These are phyloP conservation scores for Pseudois nayaur DNA, from an alignment of 2,113 vertebrate species.

Conservation along the genomic window DNA sequence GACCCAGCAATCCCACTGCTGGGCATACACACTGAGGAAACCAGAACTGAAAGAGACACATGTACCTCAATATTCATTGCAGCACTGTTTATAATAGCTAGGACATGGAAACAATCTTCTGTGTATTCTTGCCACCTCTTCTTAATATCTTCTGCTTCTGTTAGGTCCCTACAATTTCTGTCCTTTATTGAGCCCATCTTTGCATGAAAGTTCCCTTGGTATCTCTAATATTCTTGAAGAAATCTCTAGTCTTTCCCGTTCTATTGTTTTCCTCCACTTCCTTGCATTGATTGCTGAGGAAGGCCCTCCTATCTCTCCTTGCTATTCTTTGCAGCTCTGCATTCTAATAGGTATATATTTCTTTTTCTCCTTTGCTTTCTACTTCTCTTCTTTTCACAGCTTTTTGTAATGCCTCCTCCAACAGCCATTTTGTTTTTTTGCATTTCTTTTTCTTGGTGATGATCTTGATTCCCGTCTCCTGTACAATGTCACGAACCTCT, in stretches of 20 bases:
- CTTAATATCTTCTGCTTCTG: not conserved
- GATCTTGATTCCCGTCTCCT: not conserved
- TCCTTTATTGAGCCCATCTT: not conserved
- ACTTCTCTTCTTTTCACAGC: not conserved
- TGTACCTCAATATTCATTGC: no score
- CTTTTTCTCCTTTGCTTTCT: not conserved
- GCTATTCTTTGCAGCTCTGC: not conserved
- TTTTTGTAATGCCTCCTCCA: not conserved
- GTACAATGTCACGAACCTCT: fast-evolving
- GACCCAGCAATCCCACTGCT: no score
- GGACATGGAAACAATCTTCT: not conserved
- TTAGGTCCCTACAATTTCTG: not conserved
- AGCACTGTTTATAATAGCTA: no score
- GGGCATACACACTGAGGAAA: no score
- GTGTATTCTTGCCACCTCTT: not conserved
- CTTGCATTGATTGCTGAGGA: not conserved
- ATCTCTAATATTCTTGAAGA: not conserved
- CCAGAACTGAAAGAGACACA: no score
- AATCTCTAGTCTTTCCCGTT: not conserved
- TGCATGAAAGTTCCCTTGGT: not conserved
- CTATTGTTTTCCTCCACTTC: not conserved
- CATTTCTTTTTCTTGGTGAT: not conserved
- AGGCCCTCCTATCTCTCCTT: not conserved
- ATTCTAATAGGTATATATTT: not conserved
- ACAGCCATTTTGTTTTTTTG: not conserved